Percentiles rank a stretch among this genome's conserved stretches.
Conservation (phyloP, 1,140 invertebrate genomes). For the Neelides sp. region DNA sequence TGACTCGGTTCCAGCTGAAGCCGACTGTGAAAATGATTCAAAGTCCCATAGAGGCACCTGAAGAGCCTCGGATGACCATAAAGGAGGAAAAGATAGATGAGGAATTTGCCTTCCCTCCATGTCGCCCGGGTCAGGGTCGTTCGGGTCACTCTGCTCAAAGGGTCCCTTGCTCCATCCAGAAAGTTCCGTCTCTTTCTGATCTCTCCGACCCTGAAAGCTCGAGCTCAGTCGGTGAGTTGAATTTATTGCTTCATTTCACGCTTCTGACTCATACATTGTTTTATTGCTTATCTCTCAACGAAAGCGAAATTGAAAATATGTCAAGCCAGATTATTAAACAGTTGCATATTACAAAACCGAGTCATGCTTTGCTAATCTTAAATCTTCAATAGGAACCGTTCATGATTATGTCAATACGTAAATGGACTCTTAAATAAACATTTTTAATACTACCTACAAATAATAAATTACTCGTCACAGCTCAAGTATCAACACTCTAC, state of each 20-base stretch:
- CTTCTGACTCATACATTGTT: not conserved
- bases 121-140: conserved; percentile 7
- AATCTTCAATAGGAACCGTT: no score
- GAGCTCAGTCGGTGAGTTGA: conserved; percentile 51
- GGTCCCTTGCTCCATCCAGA: conserved; percentile 51
- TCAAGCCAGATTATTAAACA: no score
- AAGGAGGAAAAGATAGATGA: conserved; percentile 42
- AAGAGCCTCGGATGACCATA: conserved; percentile 23
- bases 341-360: no score
- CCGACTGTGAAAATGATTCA: conserved; percentile 8
- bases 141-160: conserved; percentile 28
- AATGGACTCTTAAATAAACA: no score
- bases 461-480: no score
- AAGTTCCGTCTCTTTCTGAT: conserved; percentile 69
- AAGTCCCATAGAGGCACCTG: not conserved
- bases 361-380: no score
- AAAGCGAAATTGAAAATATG: no score
- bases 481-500: no score
- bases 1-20: conserved; percentile 6
- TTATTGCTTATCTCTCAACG: no score
- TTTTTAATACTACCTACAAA: no score
- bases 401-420: no score
- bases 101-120: conserved; percentile 22
- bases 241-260: not conserved
- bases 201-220: conserved; percentile 68